Conservation (phyloP, 2,113 vertebrate genomes). For the Gasterosteus nipponicus region DNA sequence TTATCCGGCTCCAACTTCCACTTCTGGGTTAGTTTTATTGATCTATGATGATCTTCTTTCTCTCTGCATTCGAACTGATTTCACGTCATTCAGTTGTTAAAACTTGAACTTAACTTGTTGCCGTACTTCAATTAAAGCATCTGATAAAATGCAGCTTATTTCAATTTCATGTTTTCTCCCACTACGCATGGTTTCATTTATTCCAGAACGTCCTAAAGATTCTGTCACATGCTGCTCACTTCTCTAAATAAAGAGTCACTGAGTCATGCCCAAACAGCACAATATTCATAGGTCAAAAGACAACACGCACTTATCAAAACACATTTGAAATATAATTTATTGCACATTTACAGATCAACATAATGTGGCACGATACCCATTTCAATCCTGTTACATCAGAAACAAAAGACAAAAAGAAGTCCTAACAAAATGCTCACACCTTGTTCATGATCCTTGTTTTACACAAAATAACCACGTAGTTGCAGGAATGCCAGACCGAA, state of each 20-base stretch:
- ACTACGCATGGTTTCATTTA: background rate
- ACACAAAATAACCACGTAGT: slow-evolving; percentile 62
- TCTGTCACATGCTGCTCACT: background rate
- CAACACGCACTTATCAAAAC: slow-evolving; percentile 71
- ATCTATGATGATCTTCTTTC: background rate
- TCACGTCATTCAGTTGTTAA: background rate
- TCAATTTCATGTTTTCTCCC: background rate
- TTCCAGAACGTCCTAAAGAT: background rate
- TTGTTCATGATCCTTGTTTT: slow-evolving; percentile 49
- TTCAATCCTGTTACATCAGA: slow-evolving; percentile 68
- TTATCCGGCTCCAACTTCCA: background rate
- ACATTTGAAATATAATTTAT: slow-evolving; percentile 83
- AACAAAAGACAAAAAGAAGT: slow-evolving; percentile 58
- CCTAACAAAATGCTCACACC: slow-evolving; percentile 75
- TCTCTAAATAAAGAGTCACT: slow-evolving; percentile 20
- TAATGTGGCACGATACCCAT: slow-evolving; percentile 79
- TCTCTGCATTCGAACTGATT: background rate
- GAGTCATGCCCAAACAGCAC: background rate
- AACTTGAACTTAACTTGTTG: background rate
- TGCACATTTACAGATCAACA: slow-evolving; percentile 83
- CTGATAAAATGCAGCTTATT: background rate
- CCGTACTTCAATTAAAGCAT: background rate
- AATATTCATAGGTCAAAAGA: slow-evolving; percentile 16
- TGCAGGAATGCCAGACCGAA: slow-evolving; percentile 72
- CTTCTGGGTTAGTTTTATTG: background rate